Evolutionary conservation across 2,113 vertebrate genomes (phyloP), one percentile per base, ranked within the genome.

Genomic region (Meleagris gallopavo): DNA sequence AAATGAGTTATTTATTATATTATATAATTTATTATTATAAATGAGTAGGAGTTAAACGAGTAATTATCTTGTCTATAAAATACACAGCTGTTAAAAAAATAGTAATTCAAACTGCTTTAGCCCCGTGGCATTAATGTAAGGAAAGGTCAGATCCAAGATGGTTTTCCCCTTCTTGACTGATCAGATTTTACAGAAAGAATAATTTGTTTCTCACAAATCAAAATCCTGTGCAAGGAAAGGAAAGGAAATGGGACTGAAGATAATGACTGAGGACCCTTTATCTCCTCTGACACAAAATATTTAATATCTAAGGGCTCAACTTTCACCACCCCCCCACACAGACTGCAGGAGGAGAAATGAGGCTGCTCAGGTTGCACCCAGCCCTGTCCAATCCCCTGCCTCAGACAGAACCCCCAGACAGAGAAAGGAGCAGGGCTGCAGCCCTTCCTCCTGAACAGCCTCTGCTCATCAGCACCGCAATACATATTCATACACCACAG

Each of bases 201-300:
- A 76, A 89, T 87, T 73, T 83, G 46, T 55, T 92, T 96, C 87
- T 73, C 67, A 60, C 45, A 79, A 64, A 84, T 79, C 27, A 90
- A 90, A 83, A 86, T 62, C 22, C 22, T 45, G 21, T 3, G 20
- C 27, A 52, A 66, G 24, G 7, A 40, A 93, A 92, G 48, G 71
- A 92, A 95, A 93, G 81, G 5, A 90, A 96, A 89, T 18, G 22
- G 17, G 24, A 77, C 40, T 3, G 21, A 58, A 83, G 41, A 93
- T 52, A 90, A 89, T 36, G 24, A 48, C n/a, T 11, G 19, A 79
- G 45, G 20, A 13, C 8, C 29, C 55, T 70, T 70, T n/a, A 66
- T 74, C 64, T 85, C 45, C 24, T 73, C 60, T 70, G 48, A 11
- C 60, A 54, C 4, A 29, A 82, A 18, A 12, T 8, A 20, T 57